Base-by-base conservation (phyloP, 2,797 vertebrate species). In the Helicolenus hilgendorfi region DNA sequence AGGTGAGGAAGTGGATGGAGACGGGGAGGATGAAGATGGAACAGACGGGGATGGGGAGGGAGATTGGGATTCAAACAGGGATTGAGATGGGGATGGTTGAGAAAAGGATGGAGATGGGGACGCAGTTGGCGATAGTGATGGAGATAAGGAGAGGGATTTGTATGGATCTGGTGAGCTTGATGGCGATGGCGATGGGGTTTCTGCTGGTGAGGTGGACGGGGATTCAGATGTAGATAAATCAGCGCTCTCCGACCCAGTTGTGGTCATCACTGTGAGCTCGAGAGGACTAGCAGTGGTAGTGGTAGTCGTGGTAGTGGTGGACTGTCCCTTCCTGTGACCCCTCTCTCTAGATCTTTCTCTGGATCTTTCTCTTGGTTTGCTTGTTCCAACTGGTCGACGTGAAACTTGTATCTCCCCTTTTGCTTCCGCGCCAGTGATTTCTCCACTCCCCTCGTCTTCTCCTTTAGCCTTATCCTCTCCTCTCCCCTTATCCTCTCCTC, bases 401-500 rank as follows among this genome's bases (percentile, higher is more conserved):
- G 95, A 96, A 76, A 97, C 95, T 85, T 97, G 96, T 67, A 97
- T 95, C 81, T 97, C 97, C 29, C 96, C 97, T 53, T 95, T 96
- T 4, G 96, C 97, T 83, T 97, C 97, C 0, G 69, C 89, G 0
- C 91, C 89, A 0, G 77, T 86, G 60, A 90, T 89, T 86, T 94
- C 96, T 31, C 92, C 95, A 8, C 93, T 96, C 1, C 95, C 95
- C 58, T 96, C 96, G 0, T 94, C 93, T 20, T 96, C 96, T 70
- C 38, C 73, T 90, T 91, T 92, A 15, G 53, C 88, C 36, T 81
- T 94, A 7, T 95, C 93, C 22, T 93, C 94, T 67, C 83, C 89
- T 83, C 62, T 94, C 7, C 35, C 79, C 59, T 38, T 91, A 4
- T 91, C 89, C 2, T 93, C 94, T 62, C 92, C 94, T 88, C 91